Evolutionary conservation across 2,888 invertebrate species (phyloP).

Genomic region (Lycocerus yunnanus): DNA sequence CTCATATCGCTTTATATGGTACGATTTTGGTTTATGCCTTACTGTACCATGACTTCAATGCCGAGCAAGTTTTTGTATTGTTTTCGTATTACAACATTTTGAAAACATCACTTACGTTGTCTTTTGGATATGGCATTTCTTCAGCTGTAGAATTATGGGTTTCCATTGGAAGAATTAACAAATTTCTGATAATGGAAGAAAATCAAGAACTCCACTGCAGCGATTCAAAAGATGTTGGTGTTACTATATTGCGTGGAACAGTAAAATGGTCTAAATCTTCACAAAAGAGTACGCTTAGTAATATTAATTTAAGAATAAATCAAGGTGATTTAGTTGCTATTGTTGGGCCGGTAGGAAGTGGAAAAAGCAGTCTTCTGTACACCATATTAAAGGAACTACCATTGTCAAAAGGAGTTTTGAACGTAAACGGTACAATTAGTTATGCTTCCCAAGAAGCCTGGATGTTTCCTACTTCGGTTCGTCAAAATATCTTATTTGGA

Average conservation of each 20-base stretch:
- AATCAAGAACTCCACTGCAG: constrained; percentile 23
- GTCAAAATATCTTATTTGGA: constrained; percentile 94
- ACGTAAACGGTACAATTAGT: constrained; percentile 71
- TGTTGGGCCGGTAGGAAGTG: constrained; percentile 71
- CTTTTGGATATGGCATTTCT: constrained; percentile 85
- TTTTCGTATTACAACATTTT: constrained; percentile 90
- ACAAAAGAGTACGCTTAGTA: constrained; percentile 68
- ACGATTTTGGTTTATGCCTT: constrained; percentile 80
- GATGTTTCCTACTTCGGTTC: constrained; percentile 81
- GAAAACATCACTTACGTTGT: constrained; percentile 85
- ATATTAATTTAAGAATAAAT: constrained; percentile 68
- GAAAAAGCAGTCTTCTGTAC: constrained; percentile 65
- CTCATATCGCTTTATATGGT: constrained; percentile 83
- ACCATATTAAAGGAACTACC: constrained; percentile 75
- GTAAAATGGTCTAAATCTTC: constrained; percentile 71
- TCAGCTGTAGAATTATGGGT: constrained; percentile 80
- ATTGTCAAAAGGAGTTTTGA: constrained; percentile 66
- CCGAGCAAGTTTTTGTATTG: constrained; percentile 85
- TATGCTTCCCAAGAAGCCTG: constrained; percentile 90
- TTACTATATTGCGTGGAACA: too few relatives aligned
- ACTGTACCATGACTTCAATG: constrained; percentile 72
- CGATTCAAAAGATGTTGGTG: too few relatives aligned
- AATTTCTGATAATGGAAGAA: constrained; percentile 60
- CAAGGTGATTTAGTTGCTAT: constrained; percentile 62
- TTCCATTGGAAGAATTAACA: constrained; percentile 72